Base-by-base conservation (phyloP, 1,140 invertebrate genomes). In the Penaeus chinensis region DNA sequence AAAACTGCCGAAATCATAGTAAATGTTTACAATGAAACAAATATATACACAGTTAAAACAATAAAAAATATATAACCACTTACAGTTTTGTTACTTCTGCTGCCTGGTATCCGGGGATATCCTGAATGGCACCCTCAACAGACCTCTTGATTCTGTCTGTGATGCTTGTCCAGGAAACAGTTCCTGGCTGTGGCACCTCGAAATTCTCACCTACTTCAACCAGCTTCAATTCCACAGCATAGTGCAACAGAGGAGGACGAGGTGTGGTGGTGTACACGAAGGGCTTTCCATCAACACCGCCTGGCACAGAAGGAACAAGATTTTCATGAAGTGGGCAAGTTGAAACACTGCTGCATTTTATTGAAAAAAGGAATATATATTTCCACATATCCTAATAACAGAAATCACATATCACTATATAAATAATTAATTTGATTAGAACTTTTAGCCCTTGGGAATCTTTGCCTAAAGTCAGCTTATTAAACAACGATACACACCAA, bases 141-240 rank as follows among this genome's bases (percentile, higher is more conserved):
- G 93, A 95, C 76, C 94, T 93, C 0, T 93, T 93, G 27, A 98
- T 94, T 19, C 93, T 94, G 62, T 94, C 94, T 0, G 95, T 94
- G n/a, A 97, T 93, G 54, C 95, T 93, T 20, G 95, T 94, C 90
- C 95, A 97, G 82, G 97, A 96, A 10, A 93, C 91, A 11, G 94
- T 94, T 20, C 95, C 95, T 0, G 93, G 92, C 66, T 94, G 92
- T 0, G 96, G 96, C 3, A 95, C 93, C 71, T 94, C 92, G 92
- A 95, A 97, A 87, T 95, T 95, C 89, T 96, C 95, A 0, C 95
- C 96, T 42, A 97, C 92, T 65, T 96, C 95, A 10, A 95, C 93
- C 4, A 97, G 92, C 90, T 96, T 96, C 0, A 97, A 93, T 90
- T 95, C 94, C 22, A 96, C 93, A 47, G 95, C 94, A 91, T 97